Evolutionary conservation across 2,797 vertebrate species (phyloP), one percentile per base, ranked within the genome.

Genomic region (Epinephelus malabaricus): DNA sequence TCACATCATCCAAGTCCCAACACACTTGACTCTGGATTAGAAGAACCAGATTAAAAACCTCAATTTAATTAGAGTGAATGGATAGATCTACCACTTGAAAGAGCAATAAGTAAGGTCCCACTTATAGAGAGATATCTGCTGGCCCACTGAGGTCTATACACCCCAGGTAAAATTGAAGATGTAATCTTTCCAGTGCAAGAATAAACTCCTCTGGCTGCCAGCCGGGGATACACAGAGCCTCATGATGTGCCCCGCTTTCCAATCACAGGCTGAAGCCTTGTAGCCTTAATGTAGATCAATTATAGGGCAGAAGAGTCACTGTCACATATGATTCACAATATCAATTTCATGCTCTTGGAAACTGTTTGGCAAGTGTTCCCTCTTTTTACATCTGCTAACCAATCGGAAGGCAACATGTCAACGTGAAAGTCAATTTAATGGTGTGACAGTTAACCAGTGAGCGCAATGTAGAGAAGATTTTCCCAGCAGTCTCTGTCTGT

Each of bases 291-390:
- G 95, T 95, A 89, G 96, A 98, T 99, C 97, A 99, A 98, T 98
- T 99, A 98, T 97, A 81, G 95, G 89, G 92, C 95, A 93, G 96
- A 97, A 96, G 96, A 97, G 97, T 95, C 95, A 89, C 92, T 98
- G 97, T 98, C 98, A 98, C 96, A 97, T 97, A 95, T 96, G 97
- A 99, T 99, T 98, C 97, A 96, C 97, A 97, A 97, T 97, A 98
- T 98, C 97, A 99, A 98, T 98, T 98, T 98, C 97, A 98, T 96
- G 98, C 97, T 97, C 93, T 93, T 93, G 89, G 96, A 97, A 98
- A 97, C 96, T 92, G 96, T 98, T 98, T 97, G 96, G 97, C 97
- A 97, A 96, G 96, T 96, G 96, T 96, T 92, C 89, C 92, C 95
- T 96, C 95, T 96, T 96, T 97, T 98, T 98, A 97, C 97, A 98